Conservation (phyloP, 2,888 invertebrate genomes). For the Sinodicranocentrus sp. region DNA sequence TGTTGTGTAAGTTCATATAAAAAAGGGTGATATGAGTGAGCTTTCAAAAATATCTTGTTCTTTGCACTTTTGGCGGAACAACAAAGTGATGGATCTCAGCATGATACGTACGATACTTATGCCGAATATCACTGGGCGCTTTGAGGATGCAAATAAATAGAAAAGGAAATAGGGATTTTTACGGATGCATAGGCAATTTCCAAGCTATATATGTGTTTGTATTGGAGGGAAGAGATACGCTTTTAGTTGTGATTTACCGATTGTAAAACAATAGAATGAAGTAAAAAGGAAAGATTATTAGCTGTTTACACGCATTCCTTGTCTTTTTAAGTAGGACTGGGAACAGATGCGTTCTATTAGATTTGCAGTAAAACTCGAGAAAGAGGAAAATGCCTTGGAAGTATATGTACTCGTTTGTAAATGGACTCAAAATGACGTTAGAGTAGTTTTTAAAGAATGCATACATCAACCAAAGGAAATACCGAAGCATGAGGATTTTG, state of each 20-base stretch:
- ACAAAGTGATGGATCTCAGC: constrained; percentile 59
- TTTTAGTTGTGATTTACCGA: constrained; percentile 12
- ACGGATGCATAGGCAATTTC: not conserved
- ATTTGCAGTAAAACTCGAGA: no score
- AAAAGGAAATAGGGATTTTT: not conserved
- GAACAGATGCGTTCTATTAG: no score
- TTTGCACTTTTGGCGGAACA: constrained; percentile 1
- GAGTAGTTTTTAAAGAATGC: no score
- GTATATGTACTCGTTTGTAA: no score
- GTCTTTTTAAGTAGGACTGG: no score
- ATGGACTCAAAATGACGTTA: no score
- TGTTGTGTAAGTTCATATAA: constrained; percentile 13
- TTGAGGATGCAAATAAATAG: constrained; percentile 1
- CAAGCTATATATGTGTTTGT: no score
- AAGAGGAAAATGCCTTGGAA: no score
- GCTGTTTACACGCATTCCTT: no score
- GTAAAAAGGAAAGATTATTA: not conserved
- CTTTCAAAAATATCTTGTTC: not conserved
- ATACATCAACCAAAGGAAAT: no score
- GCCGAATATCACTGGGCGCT: not conserved
- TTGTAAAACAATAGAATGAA: not conserved
- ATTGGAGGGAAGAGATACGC: not conserved
- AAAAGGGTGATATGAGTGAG: constrained; percentile 22
- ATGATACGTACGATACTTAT: constrained; percentile 32
- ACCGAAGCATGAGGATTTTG: no score